These are phyloP conservation scores for Rostratula benghalensis DNA, from an alignment of 2,113 vertebrate genomes.

Conservation along the genomic window DNA sequence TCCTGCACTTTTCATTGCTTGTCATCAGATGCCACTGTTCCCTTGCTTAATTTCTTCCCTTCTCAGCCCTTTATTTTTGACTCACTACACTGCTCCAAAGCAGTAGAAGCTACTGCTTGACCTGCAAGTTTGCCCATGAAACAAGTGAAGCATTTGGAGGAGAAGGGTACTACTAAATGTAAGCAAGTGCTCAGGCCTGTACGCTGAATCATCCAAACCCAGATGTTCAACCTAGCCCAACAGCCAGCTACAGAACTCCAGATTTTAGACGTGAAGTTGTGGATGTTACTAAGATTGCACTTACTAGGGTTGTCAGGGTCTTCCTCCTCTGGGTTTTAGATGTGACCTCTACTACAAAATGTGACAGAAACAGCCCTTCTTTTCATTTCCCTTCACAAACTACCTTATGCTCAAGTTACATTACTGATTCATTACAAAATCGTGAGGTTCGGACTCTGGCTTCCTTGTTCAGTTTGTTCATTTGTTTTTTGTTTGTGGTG, in stretches of 20 bases:
- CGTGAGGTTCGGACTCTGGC: not conserved
- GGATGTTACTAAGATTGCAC: not conserved
- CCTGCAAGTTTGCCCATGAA: not conserved
- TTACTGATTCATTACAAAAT: not conserved
- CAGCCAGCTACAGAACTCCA: not conserved
- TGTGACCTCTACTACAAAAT: not conserved
- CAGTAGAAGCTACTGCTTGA: not conserved
- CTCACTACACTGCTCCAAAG: not conserved
- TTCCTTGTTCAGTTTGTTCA: not conserved
- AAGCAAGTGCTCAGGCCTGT: not conserved
- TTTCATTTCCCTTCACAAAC: not conserved
- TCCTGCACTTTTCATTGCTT: slow-evolving; percentile 32
- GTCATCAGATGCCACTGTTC: slow-evolving; percentile 66
- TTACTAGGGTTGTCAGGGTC: not conserved
- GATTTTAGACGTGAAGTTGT: not conserved
- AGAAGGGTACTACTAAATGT: not conserved
- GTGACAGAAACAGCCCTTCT: not conserved
- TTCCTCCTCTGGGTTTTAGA: not conserved
- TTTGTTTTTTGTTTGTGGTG: not conserved
- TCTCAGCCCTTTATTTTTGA: not conserved
- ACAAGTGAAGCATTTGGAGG: not conserved
- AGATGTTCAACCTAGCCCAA: not conserved
- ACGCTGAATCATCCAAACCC: not conserved
- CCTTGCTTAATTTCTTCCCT: not conserved
- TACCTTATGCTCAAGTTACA: not conserved